Percentiles rank a stretch among this genome's conserved stretches.
These are phyloP conservation scores for Scaeva pyrastri DNA, from an alignment of 2,888 invertebrate genomes.

Conservation along the genomic window DNA sequence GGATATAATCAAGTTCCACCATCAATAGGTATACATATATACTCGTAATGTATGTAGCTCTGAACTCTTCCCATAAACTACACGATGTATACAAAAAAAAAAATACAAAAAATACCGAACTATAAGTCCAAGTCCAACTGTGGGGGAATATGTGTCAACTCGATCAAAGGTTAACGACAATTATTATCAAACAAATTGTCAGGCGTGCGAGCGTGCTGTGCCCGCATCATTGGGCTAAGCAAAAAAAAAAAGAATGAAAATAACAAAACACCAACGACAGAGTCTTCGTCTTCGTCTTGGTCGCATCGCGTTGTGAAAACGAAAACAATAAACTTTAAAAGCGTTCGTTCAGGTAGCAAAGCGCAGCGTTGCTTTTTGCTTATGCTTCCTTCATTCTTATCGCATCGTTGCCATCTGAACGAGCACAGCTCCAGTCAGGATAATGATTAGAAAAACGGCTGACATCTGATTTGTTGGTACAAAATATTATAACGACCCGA, in stretches of 20 bases:
- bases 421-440: conserved; percentile 73
- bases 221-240: conserved; percentile 10
- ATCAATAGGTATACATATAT: conserved; percentile 15
- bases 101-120: conserved; percentile 46
- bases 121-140: conserved; percentile 11
- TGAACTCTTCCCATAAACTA: conserved; percentile 62
- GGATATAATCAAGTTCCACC: conserved; percentile 44
- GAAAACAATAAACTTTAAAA: conserved; percentile 71
- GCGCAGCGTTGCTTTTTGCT: conserved; percentile 9
- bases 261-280: conserved; percentile 37
- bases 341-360: conserved; percentile 53
- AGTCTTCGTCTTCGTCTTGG: background rate
- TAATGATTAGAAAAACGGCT: conserved; percentile 82
- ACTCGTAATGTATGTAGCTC: background rate
- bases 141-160: conserved; percentile 81
- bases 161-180: conserved; percentile 82
- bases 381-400: conserved; percentile 54
- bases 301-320: background rate
- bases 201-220: conserved; percentile 76
- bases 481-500: conserved; percentile 83
- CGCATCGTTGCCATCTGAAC: conserved; percentile 63
- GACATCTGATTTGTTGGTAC: conserved; percentile 83
- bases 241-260: background rate
- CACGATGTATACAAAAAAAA: conserved; percentile 46
- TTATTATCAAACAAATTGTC: conserved; percentile 84